Evolutionary conservation across 2,888 invertebrate species (phyloP).

Genomic region (Drepana falcataria): DNA sequence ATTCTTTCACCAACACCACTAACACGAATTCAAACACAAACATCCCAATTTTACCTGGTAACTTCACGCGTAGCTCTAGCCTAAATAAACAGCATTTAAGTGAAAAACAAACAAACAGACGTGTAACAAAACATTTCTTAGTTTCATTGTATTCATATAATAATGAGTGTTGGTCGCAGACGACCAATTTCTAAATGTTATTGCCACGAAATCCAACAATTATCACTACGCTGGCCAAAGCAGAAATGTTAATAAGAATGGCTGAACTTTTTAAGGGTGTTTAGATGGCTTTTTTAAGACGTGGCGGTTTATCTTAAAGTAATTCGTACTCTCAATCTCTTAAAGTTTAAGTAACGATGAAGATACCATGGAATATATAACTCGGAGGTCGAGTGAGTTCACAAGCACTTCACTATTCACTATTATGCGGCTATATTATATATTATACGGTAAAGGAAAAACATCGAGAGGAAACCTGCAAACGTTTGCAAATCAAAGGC

Average conservation of each 20-base stretch:
- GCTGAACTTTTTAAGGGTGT: background rate
- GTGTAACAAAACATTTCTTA: conserved; percentile 1
- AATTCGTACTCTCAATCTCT: too few species aligned
- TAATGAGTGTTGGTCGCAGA: conserved; percentile 10
- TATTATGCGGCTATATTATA: too few species aligned
- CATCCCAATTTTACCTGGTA: background rate
- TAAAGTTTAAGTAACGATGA: too few species aligned
- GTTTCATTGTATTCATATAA: background rate
- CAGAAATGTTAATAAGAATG: conserved; percentile 45
- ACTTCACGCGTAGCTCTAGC: background rate
- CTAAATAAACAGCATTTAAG: background rate
- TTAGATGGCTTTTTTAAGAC: background rate
- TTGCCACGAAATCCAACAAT: conserved; percentile 49
- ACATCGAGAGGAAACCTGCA: too few species aligned
- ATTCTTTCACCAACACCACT: background rate
- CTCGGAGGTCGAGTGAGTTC: too few species aligned
- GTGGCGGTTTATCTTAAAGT: background rate
- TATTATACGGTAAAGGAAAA: too few species aligned
- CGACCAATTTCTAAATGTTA: conserved; percentile 41
- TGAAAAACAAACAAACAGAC: background rate
- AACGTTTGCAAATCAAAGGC: too few species aligned
- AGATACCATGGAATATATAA: too few species aligned
- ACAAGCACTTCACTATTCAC: too few species aligned
- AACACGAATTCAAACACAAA: background rate
- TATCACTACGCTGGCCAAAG: conserved; percentile 34